Conservation (phyloP, 2,113 vertebrate species). For the Puntigrus tetrazona region DNA sequence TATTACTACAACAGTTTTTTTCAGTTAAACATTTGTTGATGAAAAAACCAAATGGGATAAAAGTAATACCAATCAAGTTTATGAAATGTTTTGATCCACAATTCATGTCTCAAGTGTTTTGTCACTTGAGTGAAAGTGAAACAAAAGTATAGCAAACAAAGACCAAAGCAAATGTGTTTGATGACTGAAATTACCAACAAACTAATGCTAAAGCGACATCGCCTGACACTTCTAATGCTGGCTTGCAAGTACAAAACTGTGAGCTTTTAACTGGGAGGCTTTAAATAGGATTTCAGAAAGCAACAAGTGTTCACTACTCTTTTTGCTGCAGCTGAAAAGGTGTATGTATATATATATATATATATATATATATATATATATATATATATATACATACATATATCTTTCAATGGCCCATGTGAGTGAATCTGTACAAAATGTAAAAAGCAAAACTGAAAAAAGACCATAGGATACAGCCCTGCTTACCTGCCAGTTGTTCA, state of each 20-base stretch:
- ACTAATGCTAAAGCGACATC: not conserved
- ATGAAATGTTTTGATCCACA: not conserved
- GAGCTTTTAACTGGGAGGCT: conserved; percentile 11
- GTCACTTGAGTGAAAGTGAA: not conserved
- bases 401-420: not conserved
- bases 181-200: conserved; percentile 18
- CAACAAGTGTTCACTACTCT: not conserved
- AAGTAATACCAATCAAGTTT: not conserved
- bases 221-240: not conserved
- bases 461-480: not conserved
- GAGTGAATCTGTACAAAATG: not conserved
- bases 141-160: conserved; percentile 8
- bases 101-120: not conserved
- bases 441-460: not conserved
- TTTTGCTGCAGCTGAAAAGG: not conserved
- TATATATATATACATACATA: no score
- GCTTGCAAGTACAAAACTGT: not conserved
- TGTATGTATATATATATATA: no score
- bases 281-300: conserved; percentile 14
- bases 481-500: not conserved
- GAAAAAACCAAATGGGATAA: not conserved
- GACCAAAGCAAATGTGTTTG: conserved; percentile 22
- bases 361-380: no score
- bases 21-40: not conserved
- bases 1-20: not conserved